Percentiles rank a stretch among this genome's conserved stretches.
These are phyloP conservation scores for Electrona antarctica DNA, from an alignment of 2,113 vertebrate genomes.

Conservation along the genomic window DNA sequence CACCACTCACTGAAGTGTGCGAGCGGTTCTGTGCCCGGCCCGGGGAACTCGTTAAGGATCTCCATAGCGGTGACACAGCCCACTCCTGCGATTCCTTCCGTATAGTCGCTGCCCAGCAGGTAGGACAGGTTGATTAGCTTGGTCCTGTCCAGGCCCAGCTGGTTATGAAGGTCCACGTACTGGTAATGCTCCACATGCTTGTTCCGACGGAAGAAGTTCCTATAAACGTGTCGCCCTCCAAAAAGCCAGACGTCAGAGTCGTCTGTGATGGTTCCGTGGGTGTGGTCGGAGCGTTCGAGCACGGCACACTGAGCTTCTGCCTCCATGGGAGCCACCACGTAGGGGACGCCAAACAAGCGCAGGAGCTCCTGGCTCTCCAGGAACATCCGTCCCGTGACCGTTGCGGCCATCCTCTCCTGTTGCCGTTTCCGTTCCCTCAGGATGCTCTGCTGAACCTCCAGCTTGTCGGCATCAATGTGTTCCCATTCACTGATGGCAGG, in stretches of 20 bases:
- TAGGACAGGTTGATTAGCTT: slow-evolving; percentile 97
- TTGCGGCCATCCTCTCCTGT: slow-evolving; percentile 89
- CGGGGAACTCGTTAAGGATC: slow-evolving; percentile 96
- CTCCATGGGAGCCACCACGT: slow-evolving; percentile 91
- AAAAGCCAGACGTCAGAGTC: slow-evolving; percentile 99
- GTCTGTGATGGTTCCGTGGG: slow-evolving; percentile 96
- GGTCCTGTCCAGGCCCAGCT: slow-evolving; percentile 90
- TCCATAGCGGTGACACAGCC: slow-evolving; percentile 96
- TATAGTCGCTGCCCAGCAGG: slow-evolving; percentile 96
- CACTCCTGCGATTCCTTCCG: slow-evolving; percentile 91
- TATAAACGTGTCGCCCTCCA: slow-evolving; percentile 94
- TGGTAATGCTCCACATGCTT: slow-evolving; percentile 94
- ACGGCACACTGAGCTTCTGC: slow-evolving; percentile 95
- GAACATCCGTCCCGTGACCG: slow-evolving; percentile 96
- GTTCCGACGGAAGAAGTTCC: slow-evolving; percentile 94
- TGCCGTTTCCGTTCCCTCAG: slow-evolving; percentile 89
- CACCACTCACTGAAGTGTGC: slow-evolving; percentile 92
- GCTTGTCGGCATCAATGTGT: slow-evolving; percentile 85
- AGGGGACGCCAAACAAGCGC: slow-evolving; percentile 93
- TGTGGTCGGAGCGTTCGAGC: slow-evolving; percentile 89
- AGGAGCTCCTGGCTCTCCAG: slow-evolving; percentile 97
- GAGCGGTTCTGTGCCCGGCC: slow-evolving; percentile 89
- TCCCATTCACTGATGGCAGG: slow-evolving; percentile 82
- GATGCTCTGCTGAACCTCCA: slow-evolving; percentile 83
- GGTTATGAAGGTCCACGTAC: slow-evolving; percentile 88